These are phyloP conservation scores for Hydraecia micacea DNA, from an alignment of 2,888 invertebrate species.

Conservation along the genomic window DNA sequence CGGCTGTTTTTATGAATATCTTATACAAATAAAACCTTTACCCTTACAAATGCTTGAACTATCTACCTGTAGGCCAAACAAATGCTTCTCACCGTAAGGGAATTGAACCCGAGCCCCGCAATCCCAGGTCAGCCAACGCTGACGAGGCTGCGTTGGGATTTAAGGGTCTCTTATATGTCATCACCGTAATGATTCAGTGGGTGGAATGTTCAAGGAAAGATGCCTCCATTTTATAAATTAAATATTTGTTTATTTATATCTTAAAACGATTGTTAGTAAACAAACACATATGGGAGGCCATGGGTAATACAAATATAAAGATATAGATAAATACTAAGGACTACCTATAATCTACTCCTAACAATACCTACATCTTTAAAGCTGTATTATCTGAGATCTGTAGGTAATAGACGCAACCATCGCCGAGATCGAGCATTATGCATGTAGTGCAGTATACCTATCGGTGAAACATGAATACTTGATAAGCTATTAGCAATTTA, in stretches of 20 bases:
- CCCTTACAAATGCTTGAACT: conserved; percentile 24
- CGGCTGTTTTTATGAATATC: conserved; percentile 43
- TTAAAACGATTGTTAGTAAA: too few species aligned
- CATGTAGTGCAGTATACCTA: conserved; percentile 29
- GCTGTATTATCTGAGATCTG: conserved; percentile 7
- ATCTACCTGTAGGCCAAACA: conserved; percentile 5
- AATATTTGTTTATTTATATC: too few species aligned
- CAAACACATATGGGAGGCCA: not conserved
- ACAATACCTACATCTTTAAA: conserved; percentile 12
- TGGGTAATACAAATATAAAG: too few species aligned
- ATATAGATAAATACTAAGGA: not conserved
- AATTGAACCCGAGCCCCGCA: conserved; percentile 36
- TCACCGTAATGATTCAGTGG: conserved; percentile 29
- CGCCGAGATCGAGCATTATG: conserved; percentile 16
- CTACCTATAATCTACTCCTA: not conserved
- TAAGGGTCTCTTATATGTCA: conserved; percentile 1
- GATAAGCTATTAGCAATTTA: conserved; percentile 40
- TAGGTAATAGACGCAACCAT: conserved; percentile 6
- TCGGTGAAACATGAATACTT: conserved; percentile 42
- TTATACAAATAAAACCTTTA: conserved; percentile 44
- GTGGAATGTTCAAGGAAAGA: conserved; percentile 21
- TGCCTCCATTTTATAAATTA: not conserved
- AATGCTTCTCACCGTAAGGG: conserved; percentile 10
- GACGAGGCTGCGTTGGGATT: conserved; percentile 31
- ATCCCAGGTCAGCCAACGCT: conserved; percentile 31